Base-by-base conservation (phyloP, 1,140 invertebrate genomes). In the Venustaconcha ellipsiformis region DNA sequence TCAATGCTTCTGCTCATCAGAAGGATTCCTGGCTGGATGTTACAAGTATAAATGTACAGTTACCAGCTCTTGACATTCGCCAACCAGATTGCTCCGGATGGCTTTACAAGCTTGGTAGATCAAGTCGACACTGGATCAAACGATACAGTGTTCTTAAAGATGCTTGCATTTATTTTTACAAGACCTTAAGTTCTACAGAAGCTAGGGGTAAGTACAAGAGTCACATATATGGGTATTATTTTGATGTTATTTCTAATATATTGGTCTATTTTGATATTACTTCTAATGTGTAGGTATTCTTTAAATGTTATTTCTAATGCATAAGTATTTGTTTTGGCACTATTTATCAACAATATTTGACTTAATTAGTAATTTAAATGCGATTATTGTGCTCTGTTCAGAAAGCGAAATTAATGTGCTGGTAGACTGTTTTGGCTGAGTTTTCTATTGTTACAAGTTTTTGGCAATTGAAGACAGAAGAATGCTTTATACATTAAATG, bases 141-240 rank as follows among this genome's bases (percentile, higher is more conserved):
- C 92, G 96, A 64, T 98, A 97, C 91, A 98, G 97, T 91, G 94
- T 99, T 26, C 92, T 99, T 11, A 98, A 98, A 89, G 96, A 98
- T 90, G 97, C 96, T 64, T 97, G 95, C 83, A 92, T 99, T 15
- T 99, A 97, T 91, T 97, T 98, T 90, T 99, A 97, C 90, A 94
- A 94, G 81, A 95, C 97, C 88, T 93, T 93, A 17, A 95, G 95
- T 86, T 94, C 96, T 76, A 94, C 94, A 83, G 94, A 92, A 86
- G 95, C 96, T 80, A 94, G 96, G 88, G 97, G 95, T 96, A 90
- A 88, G 89, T 90, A 48, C 37, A 48, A 48, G 37, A 48, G 11
- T 11, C 37, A 8, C 0, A 48, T 48, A 48, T 48, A 48, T 48
- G 6, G 37, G 37, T 48, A 48, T 48, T 48, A 6, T 48, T 48